Percentiles rank a stretch among this genome's conserved stretches.
phyloP scores from a whole-genome alignment of 37 sponge, comb jelly and placozoan genomes.

The Ianthella basta region DNA sequence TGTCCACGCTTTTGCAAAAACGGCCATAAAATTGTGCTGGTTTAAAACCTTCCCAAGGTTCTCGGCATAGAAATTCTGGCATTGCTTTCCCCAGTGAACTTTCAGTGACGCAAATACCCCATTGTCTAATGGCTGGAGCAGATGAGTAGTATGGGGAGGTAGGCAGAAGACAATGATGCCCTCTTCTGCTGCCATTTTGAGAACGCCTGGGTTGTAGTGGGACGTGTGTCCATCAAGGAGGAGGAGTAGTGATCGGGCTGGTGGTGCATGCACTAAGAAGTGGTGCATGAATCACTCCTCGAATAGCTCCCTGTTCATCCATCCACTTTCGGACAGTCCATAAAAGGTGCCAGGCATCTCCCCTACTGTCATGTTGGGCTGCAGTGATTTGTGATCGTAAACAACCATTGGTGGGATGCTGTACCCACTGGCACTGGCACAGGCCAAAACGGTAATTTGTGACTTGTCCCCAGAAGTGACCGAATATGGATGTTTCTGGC shows the following conservation, averaged over 20 bases:
- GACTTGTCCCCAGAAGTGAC: slow-evolving; percentile 33
- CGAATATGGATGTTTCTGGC: slow-evolving; percentile 9
- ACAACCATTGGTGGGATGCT: slow-evolving; percentile 62
- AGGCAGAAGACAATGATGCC: slow-evolving; percentile 48
- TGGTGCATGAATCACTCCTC: slow-evolving; percentile 51
- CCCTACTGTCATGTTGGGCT: slow-evolving; percentile 12
- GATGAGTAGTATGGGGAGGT: slow-evolving; percentile 73
- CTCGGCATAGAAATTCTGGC: slow-evolving; percentile 16
- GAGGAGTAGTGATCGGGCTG: slow-evolving; percentile 51
- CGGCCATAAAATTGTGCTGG: slow-evolving; percentile 7
- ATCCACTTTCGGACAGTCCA: slow-evolving; percentile 53
- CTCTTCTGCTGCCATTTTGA: slow-evolving; percentile 58
- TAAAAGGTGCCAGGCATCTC: slow-evolving; percentile 71
- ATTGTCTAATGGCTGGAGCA: slow-evolving; percentile 74
- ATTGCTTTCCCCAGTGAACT: slow-evolving; percentile 38
- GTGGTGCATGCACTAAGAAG: slow-evolving; percentile 42
- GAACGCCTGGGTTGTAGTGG: slow-evolving; percentile 43
- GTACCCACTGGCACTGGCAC: slow-evolving; percentile 52
- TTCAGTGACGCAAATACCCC: slow-evolving; percentile 60
- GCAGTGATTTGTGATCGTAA: slow-evolving; percentile 38
- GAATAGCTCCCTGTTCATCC: slow-evolving; percentile 54
- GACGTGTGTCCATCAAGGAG: slow-evolving; percentile 77
- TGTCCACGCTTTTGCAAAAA: slow-evolving; percentile 46
- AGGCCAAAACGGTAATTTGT: slow-evolving; percentile 67
- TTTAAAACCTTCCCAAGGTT: slow-evolving; percentile 56